Evolutionary conservation across 1,140 invertebrate genomes (phyloP), one percentile per base, ranked within the genome.

Genomic region (Drosophila rufa): DNA sequence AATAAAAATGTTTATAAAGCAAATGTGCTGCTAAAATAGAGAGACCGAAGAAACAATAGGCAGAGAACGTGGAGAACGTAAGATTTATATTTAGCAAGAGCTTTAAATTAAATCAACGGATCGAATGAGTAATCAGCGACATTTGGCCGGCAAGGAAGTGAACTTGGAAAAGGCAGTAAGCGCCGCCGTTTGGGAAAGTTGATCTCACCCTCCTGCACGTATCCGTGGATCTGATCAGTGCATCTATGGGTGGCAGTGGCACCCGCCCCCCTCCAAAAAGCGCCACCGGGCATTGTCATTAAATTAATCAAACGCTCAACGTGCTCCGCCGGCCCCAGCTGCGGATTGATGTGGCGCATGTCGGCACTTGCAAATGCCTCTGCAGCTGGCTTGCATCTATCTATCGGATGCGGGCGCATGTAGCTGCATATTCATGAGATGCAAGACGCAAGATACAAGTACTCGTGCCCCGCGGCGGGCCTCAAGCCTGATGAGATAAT

Each of bases 221-320:
- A 59, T 30, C 33, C 42, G 15, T 50, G 22, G 12, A 57, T 33
- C 46, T 22, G 12, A 57, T 40, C 46, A 17, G 22, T 42, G 47
- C 17, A 47, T 51, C 51, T 60, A 50, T 82, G 51, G 75, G 59
- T 59, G 58, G 71, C 62, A 11, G 33, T 36, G 33, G 33, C 33
- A 36, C 33, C 30, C 33, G 76, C 59, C 55, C 46, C 64, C 46
- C 64, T 73, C 59, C 48, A 60, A 66, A 78, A 70, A 55, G 40
- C 64, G 83, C 82, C 75, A 79, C 64, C 79, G 79, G 82, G 80
- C 76, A 87, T 83, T 83, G 80, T 89, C 71, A 87, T 89, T 87
- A 87, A 89, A 87, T 89, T 87, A 86, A 86, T 83, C 83, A 86
- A 86, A 53, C 84, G 84, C 67, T 83, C 76, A 86, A 82, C 82